A percentile compares a stretch with the other conserved stretches of the same genome.
Conservation (phyloP, 2,888 invertebrate species). For the Rhogogaster chlorosoma region DNA sequence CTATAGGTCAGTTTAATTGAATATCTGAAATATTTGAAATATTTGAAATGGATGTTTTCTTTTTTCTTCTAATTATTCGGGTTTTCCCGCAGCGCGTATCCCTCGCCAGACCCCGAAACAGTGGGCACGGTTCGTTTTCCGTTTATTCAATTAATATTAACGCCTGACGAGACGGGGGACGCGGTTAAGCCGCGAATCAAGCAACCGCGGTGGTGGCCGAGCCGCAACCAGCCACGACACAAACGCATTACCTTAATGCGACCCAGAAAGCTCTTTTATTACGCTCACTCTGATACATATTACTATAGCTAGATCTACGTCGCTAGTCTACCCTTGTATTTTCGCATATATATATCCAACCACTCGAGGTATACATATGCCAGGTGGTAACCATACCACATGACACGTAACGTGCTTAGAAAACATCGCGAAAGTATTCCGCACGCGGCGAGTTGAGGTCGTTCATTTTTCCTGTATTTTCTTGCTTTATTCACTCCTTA, state of each 20-base stretch:
- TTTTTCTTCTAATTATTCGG: not conserved
- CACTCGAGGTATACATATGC: not conserved
- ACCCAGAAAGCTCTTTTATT: slow-evolving; percentile 74
- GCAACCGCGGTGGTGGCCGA: slow-evolving; percentile 22
- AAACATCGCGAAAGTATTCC: not conserved
- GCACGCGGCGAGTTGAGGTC: not conserved
- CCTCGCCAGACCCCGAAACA: not conserved
- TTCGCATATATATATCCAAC: not conserved
- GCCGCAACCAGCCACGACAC: slow-evolving; percentile 55
- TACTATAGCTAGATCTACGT: slow-evolving; percentile 33
- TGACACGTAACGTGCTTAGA: slow-evolving; percentile 26
- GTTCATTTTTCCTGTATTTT: not conserved
- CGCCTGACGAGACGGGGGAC: slow-evolving; percentile 1
- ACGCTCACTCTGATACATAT: slow-evolving; percentile 58
- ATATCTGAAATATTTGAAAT: too few species aligned
- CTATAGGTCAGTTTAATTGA: not conserved
- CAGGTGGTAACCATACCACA: slow-evolving; percentile 12
- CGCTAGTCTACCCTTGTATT: not conserved
- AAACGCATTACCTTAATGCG: slow-evolving; percentile 74
- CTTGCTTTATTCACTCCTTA: not conserved
- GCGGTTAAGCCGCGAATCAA: slow-evolving; percentile 29
- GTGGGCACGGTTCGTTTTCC: not conserved
- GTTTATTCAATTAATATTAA: slow-evolving; percentile 21
- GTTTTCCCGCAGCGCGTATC: not conserved
- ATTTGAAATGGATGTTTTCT: not conserved